phyloP scores from a whole-genome alignment of 2,797 vertebrate genomes.

The Leontopithecus rosalia region DNA sequence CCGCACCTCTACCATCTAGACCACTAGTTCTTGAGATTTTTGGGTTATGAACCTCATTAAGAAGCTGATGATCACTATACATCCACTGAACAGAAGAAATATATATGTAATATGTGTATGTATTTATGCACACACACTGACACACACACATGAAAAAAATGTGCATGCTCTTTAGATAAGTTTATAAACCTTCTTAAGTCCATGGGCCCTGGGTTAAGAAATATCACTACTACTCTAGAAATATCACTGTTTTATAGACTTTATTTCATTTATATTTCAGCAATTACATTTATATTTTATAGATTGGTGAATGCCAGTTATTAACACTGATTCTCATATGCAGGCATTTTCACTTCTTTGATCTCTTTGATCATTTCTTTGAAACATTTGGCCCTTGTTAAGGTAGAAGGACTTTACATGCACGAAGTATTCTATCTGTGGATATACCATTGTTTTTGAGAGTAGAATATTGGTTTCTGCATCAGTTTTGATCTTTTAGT shows the following conservation, averaged over 20 bases:
- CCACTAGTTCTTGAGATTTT: neutral
- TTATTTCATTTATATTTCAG: neutral
- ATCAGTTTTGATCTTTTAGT: neutral
- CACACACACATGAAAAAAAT: neutral
- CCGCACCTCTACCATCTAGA: neutral
- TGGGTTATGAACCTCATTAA: neutral
- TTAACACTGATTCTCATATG: neutral
- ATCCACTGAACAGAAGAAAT: neutral
- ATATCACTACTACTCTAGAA: neutral
- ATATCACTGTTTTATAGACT: neutral
- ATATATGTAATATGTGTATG: neutral
- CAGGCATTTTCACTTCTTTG: neutral
- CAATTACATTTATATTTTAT: neutral
- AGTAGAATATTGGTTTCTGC: neutral
- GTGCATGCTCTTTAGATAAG: neutral
- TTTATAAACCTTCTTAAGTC: neutral
- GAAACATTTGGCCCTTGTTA: neutral
- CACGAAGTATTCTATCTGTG: neutral
- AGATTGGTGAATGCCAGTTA: neutral
- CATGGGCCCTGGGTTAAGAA: neutral
- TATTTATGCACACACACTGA: neutral
- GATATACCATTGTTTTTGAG: neutral
- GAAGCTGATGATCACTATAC: neutral
- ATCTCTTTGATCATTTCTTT: conserved; percentile 21
- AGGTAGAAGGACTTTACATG: neutral